Percentiles rank a stretch among this genome's conserved stretches.
phyloP scores from a whole-genome alignment of 2,113 vertebrate species.

The Microtus montanus region DNA sequence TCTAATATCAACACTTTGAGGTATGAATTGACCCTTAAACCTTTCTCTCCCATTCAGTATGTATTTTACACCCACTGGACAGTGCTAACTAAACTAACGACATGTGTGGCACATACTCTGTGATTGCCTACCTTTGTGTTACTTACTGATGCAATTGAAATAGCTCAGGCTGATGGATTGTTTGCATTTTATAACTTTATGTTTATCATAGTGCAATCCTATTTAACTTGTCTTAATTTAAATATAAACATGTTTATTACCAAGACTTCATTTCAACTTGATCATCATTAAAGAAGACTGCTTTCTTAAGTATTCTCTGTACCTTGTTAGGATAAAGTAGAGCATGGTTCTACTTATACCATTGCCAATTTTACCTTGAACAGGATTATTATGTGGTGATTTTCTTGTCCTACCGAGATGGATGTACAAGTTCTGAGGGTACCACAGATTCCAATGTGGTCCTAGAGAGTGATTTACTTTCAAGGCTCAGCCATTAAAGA shows the following conservation, averaged over 20 bases:
- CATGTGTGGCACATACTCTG: accelerated
- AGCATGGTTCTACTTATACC: neutral
- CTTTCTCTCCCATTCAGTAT: neutral
- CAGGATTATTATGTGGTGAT: constrained; percentile 92
- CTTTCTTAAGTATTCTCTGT: neutral
- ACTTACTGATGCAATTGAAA: neutral
- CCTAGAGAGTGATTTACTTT: constrained; percentile 91
- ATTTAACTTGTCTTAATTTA: neutral
- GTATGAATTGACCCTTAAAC: neutral
- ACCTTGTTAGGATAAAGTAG: too few species aligned
- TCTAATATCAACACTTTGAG: neutral
- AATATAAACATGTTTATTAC: neutral
- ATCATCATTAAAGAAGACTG: neutral
- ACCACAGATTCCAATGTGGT: constrained; percentile 92
- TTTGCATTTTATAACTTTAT: neutral
- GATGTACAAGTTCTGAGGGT: constrained; percentile 90
- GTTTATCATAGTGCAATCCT: neutral
- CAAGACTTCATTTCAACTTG: neutral
- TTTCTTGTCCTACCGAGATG: constrained; percentile 91
- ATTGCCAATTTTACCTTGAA: constrained; percentile 34
- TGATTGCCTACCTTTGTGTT: neutral
- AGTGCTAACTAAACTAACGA: neutral
- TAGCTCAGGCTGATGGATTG: neutral
- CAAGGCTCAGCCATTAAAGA: constrained; percentile 92
- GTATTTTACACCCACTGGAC: neutral